phyloP scores from a whole-genome alignment of 2,113 vertebrate genomes.

The Nymphicus hollandicus region DNA sequence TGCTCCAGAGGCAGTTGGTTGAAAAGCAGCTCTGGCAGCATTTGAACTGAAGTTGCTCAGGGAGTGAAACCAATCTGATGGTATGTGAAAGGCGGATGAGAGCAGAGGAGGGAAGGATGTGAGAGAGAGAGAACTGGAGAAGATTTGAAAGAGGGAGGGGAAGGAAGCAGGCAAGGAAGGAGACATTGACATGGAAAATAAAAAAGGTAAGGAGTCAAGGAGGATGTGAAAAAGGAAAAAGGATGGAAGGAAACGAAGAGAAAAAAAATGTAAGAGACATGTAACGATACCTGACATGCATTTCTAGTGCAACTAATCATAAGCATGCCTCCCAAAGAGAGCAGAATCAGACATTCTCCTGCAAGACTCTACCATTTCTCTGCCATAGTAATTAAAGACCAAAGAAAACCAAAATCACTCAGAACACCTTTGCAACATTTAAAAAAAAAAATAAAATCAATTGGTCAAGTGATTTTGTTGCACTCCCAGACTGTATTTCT shows the following conservation, averaged over 20 bases:
- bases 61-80: slow-evolving; percentile 55
- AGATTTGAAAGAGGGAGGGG: not conserved
- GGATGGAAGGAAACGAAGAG: slow-evolving; percentile 19
- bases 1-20: slow-evolving; percentile 57
- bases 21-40: slow-evolving; percentile 52
- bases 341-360: not conserved
- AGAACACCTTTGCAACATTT: not conserved
- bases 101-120: not conserved
- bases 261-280: slow-evolving; percentile 16
- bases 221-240: not conserved
- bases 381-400: not conserved
- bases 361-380: not conserved
- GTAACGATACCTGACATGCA: not conserved
- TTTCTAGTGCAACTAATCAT: not conserved
- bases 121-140: not conserved
- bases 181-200: not conserved
- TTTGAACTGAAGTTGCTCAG: slow-evolving; percentile 41
- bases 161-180: not conserved
- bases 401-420: not conserved
- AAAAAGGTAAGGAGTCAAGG: not conserved
- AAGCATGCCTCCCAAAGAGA: not conserved
- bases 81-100: not conserved
- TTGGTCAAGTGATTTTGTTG: not conserved
- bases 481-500: not conserved
- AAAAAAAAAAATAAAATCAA: not conserved